These are phyloP conservation scores for Salvelinus alpinus DNA, from an alignment of 2,113 vertebrate genomes.

Conservation along the genomic window DNA sequence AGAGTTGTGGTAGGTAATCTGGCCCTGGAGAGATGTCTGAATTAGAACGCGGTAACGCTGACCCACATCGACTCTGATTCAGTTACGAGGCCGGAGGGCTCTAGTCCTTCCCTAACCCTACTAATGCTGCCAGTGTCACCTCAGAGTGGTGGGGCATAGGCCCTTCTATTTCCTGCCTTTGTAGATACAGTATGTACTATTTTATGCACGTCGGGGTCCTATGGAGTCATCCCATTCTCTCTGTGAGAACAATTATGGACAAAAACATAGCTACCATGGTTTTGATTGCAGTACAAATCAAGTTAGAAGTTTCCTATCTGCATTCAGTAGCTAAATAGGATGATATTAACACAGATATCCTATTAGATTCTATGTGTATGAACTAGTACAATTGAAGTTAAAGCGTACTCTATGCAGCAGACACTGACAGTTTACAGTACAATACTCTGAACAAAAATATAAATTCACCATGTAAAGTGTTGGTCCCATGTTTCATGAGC, in stretches of 20 bases:
- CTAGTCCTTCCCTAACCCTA: conserved; percentile 31
- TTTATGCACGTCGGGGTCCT: neutral
- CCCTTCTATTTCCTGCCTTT: conserved; percentile 12
- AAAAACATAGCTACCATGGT: neutral
- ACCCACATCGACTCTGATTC: conserved; percentile 66
- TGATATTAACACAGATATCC: too few species aligned
- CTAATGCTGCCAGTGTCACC: conserved; percentile 34
- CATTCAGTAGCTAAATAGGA: too few species aligned
- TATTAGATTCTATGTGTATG: too few species aligned
- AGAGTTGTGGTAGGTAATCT: conserved; percentile 56
- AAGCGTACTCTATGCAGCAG: too few species aligned
- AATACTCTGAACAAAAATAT: too few species aligned
- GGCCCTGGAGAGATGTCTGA: conserved; percentile 58
- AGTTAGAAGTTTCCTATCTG: neutral
- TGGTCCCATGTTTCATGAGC: too few species aligned
- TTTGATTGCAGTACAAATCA: neutral
- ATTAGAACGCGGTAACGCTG: conserved; percentile 63
- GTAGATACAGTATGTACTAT: neutral
- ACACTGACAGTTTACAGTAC: too few species aligned
- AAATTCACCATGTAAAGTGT: too few species aligned
- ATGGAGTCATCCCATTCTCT: neutral
- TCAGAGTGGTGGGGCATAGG: conserved; percentile 18
- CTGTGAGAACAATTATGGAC: conserved; percentile 10
- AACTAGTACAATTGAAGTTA: too few species aligned
- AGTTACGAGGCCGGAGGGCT: conserved; percentile 44